Evolutionary conservation across 2,113 vertebrate genomes (phyloP).

Genomic region (Lethenteron camtschaticum): DNA sequence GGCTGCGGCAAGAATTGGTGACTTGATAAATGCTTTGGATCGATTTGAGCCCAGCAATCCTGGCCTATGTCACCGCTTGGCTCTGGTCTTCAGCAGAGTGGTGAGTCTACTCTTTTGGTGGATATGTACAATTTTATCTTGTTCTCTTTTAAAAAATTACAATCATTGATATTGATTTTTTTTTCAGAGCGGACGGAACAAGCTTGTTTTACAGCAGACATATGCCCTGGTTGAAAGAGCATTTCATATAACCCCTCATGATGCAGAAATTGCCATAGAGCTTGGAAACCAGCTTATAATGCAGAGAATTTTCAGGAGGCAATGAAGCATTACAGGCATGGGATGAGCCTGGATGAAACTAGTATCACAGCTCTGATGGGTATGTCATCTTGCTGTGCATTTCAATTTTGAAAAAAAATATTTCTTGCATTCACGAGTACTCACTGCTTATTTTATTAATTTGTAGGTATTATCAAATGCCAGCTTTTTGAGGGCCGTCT

Average conservation of each 20-base stretch:
- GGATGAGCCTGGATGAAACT: constrained; percentile 57
- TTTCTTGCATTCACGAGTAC: not conserved
- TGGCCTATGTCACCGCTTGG: constrained; percentile 49
- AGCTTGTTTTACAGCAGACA: constrained; percentile 52
- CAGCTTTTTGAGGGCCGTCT: constrained; percentile 57
- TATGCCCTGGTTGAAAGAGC: constrained; percentile 52
- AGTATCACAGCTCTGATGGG: constrained; percentile 52
- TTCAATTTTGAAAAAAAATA: not conserved
- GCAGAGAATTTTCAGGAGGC: constrained; percentile 55
- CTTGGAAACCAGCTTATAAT: constrained; percentile 72
- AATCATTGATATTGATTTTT: not conserved
- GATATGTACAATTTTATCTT: not conserved
- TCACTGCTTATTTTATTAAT: not conserved
- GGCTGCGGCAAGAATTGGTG: constrained; percentile 44
- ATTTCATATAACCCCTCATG: constrained; percentile 27
- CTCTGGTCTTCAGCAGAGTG: constrained; percentile 60
- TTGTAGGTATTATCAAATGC: constrained; percentile 60
- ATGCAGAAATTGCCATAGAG: constrained; percentile 63
- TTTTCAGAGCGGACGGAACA: constrained; percentile 60
- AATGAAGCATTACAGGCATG: constrained; percentile 55
- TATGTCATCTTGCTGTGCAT: constrained; percentile 15
- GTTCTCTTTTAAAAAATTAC: not conserved
- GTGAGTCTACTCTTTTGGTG: constrained; percentile 26
- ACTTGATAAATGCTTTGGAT: constrained; percentile 41
- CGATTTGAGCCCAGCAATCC: constrained; percentile 50